Evolutionary conservation across 2,113 vertebrate genomes (phyloP), one percentile per base, ranked within the genome.

Genomic region (Ascaphus truei): DNA sequence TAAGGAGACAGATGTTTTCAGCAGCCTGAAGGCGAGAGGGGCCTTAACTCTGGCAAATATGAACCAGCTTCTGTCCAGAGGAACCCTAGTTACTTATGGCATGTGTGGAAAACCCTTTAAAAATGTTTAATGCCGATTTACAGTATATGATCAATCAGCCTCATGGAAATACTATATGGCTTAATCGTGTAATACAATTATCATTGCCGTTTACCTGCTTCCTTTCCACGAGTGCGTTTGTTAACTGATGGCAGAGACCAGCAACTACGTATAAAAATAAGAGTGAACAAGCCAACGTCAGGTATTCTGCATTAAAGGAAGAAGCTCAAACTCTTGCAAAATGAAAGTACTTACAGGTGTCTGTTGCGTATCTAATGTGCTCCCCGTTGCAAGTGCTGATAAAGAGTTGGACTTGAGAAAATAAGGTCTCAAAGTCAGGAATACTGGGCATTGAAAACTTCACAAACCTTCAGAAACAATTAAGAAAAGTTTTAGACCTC

Each of bases 361-460:
- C 97, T 88, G 97, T 99, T 80, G 97, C 96, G 68, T 98, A 98
- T 92, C 97, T 90, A 77, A 99, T 96, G 89, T 99, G 97, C 73
- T 99, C 97, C 27, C 97, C 95, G 1, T 98, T 99, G 84, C 96
- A 98, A 73, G 97, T 97, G 83, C 97, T 98, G 85, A 99, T 98
- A 86, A 99, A 99, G 79, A 99, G 94, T 82, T 99, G 97, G 80
- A 98, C 95, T 89, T 99, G 97, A 53, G 96, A 99, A 88, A 98
- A 98, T 71, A 99, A 86, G 0, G 95, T 99, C 89, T 99, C 97
- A 71, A 99, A 99, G 85, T 99, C 96, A 67, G 97, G 96, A 90
- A 98, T 94, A 88, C 93, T 99, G 92, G 97, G 97, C 97, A 99
- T 99, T 82, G 97, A 99, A 87, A 98, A 98, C 91, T 99, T 99